Conservation (phyloP, 1,140 invertebrate species). For the Antheraea pernyi region DNA sequence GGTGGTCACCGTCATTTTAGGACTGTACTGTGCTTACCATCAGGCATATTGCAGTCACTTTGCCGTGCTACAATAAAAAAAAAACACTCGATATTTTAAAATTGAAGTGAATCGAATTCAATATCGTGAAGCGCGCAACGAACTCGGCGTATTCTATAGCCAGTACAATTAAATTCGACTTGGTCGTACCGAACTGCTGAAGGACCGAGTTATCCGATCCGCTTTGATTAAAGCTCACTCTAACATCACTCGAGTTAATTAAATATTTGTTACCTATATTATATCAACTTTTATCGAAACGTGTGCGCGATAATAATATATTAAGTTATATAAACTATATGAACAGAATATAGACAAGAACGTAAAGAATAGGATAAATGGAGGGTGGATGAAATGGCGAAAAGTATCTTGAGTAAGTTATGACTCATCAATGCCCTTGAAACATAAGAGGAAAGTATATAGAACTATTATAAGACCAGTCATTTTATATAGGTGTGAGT, state of each 20-base stretch:
- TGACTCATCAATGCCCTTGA: too few species aligned
- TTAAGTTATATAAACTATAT: not conserved
- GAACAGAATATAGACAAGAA: too few species aligned
- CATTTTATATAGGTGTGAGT: too few species aligned
- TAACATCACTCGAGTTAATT: constrained; percentile 6
- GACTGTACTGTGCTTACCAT: too few species aligned
- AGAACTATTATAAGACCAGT: too few species aligned
- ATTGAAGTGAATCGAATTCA: not conserved
- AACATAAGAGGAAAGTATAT: too few species aligned
- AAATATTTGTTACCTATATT: constrained; percentile 15
- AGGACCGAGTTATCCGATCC: constrained; percentile 30
- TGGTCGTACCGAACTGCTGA: constrained; percentile 32
- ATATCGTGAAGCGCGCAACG: constrained; percentile 20
- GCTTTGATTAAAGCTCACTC: constrained; percentile 43
- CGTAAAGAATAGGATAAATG: too few species aligned
- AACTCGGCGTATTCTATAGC: constrained; percentile 29
- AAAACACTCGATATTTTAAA: constrained; percentile 20
- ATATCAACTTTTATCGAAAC: constrained; percentile 3
- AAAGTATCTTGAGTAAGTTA: too few species aligned
- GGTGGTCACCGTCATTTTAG: too few species aligned
- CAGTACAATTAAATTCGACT: constrained; percentile 51
- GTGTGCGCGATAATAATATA: not conserved
- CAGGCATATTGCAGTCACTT: too few species aligned
- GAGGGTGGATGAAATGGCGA: too few species aligned
- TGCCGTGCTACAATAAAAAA: too few species aligned